phyloP scores from a whole-genome alignment of 2,113 vertebrate genomes.

The Typhlomys cinereus region DNA sequence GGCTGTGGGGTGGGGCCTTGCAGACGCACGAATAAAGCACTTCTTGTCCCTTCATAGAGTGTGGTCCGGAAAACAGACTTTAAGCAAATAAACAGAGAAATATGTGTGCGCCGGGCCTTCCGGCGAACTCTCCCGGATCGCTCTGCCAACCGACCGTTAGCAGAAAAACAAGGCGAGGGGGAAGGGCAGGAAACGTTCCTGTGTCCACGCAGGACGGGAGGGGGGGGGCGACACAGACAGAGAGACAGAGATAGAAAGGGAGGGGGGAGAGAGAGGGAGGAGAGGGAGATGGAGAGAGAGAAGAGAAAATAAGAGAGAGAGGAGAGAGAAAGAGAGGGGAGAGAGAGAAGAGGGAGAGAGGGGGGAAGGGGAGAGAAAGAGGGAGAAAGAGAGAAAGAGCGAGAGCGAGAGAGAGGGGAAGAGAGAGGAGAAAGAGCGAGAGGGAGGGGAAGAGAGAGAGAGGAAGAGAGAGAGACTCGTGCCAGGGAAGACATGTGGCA shows the following conservation, averaged over 20 bases:
- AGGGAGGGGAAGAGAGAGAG: background rate
- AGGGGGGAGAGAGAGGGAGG: background rate
- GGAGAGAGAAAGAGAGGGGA: no score
- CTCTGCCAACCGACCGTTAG: background rate
- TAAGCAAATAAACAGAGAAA: slow-evolving; percentile 52
- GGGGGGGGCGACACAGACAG: background rate
- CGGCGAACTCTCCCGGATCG: no score
- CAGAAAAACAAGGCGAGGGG: background rate
- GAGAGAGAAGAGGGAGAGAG: accelerated
- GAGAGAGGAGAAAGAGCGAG: accelerated
- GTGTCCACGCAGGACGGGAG: background rate
- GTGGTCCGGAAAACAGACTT: background rate
- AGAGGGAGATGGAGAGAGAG: accelerated
- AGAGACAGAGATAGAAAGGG: accelerated
- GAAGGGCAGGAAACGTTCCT: background rate
- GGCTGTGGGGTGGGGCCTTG: background rate
- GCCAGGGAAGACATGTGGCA: no score
- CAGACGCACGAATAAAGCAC: background rate
- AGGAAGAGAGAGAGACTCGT: accelerated
- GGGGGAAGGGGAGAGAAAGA: background rate
- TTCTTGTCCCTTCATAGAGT: background rate
- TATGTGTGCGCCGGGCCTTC: background rate
- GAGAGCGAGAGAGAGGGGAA: no score
- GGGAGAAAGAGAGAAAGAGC: accelerated
- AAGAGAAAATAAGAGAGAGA: background rate